Evolutionary conservation across 2,888 invertebrate genomes (phyloP), one percentile per base, ranked within the genome.

Genomic region (Drosophila buzzatii): DNA sequence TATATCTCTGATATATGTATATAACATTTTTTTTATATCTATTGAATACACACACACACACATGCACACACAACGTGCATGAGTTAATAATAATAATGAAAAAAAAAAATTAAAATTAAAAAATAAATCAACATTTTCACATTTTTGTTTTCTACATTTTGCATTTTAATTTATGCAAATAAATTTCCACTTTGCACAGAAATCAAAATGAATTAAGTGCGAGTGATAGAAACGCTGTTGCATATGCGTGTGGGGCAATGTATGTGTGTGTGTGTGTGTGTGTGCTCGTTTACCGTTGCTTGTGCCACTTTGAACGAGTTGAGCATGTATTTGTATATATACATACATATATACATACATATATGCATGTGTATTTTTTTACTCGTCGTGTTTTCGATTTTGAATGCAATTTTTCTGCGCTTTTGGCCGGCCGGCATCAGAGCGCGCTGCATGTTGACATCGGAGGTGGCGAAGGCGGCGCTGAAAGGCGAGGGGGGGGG

Each of bases 151-250:
- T 53, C 23, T 67, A 51, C 55, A 67, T 70, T 66, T 55, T 73
- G 76, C 62, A 72, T 83, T 82, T 82, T 87, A 90, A 91, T 90
- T 90, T 90, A 91, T 91, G 90, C 90, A 90, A 91, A 91, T 90
- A 91, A 90, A 91, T 86, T 88, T 90, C 86, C 90, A 90, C 89
- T 90, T 87, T 90, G 89, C 82, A 90, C 85, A 78, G 85, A 88
- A 87, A 87, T 89, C 87, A 89, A 87, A 89, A 82, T 77, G 89
- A 86, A 87, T 89, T 87, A 87, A 89, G 89, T 89, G 87, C 81
- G 87, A 89, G 89, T 87, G 89, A 86, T 87, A 88, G 87, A 87
- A 89, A 81, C 83, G 81, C 77, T 82, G 86, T 79, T 76, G 76
- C 68, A 67, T 39, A 45, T 67, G 42, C 42, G 31, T 23, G 31